Evolutionary conservation across 2,797 vertebrate genomes (phyloP).

Genomic region (Periparus ater): DNA sequence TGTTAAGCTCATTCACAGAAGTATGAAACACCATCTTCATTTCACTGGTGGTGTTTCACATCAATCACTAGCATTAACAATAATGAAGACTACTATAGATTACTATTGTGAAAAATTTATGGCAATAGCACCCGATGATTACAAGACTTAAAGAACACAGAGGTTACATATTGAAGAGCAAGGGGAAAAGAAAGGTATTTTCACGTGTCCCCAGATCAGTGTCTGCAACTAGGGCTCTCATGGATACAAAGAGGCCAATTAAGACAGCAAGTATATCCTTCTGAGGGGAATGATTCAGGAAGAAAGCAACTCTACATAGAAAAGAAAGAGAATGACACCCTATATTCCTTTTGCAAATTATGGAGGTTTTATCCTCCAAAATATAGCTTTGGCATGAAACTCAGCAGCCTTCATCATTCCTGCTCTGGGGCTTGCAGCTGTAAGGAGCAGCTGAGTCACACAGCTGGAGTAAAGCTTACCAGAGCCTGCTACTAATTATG

Average conservation of each 20-base stretch:
- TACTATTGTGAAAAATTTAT: neutral
- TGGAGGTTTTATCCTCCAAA: rapidly evolving
- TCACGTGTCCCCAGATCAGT: neutral
- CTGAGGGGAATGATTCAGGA: neutral
- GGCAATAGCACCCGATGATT: neutral
- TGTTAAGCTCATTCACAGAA: neutral
- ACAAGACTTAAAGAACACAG: neutral
- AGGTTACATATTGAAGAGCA: neutral
- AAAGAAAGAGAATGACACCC: neutral
- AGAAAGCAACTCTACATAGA: neutral
- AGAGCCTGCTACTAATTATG: neutral
- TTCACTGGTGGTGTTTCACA: neutral
- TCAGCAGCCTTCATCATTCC: neutral
- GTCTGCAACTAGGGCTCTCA: neutral
- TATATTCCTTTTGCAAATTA: neutral
- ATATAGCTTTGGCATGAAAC: neutral
- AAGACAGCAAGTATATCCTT: neutral
- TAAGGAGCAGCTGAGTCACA: neutral
- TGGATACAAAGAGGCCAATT: neutral
- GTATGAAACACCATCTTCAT: neutral
- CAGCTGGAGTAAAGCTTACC: neutral
- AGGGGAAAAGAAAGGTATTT: neutral
- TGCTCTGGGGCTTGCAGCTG: rapidly evolving
- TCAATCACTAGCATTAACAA: neutral
- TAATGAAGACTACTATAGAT: neutral